Base-by-base conservation (phyloP, 2,888 invertebrate genomes). In the Sympetrum striolatum region DNA sequence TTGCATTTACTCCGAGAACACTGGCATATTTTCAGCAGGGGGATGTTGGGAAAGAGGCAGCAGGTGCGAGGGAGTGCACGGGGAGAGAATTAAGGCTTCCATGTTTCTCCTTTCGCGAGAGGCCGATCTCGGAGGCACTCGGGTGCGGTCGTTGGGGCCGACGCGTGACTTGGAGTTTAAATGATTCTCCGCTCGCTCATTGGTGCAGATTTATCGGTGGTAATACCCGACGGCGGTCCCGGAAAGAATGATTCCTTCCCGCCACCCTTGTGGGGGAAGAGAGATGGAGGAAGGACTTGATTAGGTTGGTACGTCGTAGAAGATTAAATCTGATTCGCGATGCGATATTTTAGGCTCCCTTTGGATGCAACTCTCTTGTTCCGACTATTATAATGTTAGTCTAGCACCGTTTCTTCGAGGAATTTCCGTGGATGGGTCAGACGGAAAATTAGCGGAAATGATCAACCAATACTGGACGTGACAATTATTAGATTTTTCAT, bases 1-100 rank as follows among this genome's bases (percentile, higher is more conserved):
- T 86, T 86, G 86, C 86, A 86, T 86, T 86, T 86, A 64, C 86
- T 37, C 60, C 60, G 35, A 37, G 86, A 86, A 86, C 86, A n/a
- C 58, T 37, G 60, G 86, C 86, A 64, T 86, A 86, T 86, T 86
- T 60, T 60, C 86, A n/a, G 58, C 53, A n/a, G 39, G 81, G 53
- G 22, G 60, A 37, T 37, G 86, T 64, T 37, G 58, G 86, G 37
- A 35, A 86, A 53, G 86, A 37, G 86, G 60, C 60, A 60, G 86
- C 86, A 60, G 86, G 60, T 60, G 86, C 86, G 60, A 64, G 58
- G 60, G 86, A 82, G 82, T 82, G 82, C 58, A 35, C 31, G 53
- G 60, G 60, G 86, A 86, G 58, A 86, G 64, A 86, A 86, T 60
- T 86, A 86, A 86, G 86, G 86, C 60, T 86, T 86, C 86, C 18